Conservation (phyloP, 2,888 invertebrate species). For the Dryomyza anilis region DNA sequence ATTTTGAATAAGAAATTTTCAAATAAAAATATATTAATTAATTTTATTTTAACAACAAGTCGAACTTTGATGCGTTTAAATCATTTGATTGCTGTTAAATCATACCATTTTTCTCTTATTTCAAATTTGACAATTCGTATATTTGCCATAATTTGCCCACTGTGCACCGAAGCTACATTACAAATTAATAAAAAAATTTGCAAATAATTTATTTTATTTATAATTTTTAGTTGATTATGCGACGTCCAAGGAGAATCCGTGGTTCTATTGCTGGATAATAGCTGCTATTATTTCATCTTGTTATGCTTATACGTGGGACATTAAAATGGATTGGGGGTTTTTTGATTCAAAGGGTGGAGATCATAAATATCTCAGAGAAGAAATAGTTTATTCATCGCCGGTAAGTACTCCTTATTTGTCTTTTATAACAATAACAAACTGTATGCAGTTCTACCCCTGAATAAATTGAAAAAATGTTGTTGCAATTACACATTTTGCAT, state of each 20-base stretch:
- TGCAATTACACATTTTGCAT: too few species aligned
- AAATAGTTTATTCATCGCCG: slow-evolving; percentile 78
- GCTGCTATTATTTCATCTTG: slow-evolving; percentile 73
- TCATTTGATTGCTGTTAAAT: too few species aligned
- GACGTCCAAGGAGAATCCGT: slow-evolving; percentile 67
- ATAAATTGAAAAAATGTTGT: too few species aligned
- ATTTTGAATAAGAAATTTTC: too few species aligned
- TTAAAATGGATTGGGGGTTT: slow-evolving; percentile 89
- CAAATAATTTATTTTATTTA: background rate
- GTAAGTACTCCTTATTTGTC: slow-evolving; percentile 63
- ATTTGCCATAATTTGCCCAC: too few species aligned
- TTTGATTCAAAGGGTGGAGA: slow-evolving; percentile 78
- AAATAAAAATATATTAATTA: too few species aligned
- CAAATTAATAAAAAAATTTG: background rate
- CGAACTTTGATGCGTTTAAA: too few species aligned
- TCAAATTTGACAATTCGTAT: too few species aligned
- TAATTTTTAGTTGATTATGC: slow-evolving; percentile 46
- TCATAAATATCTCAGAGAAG: slow-evolving; percentile 76
- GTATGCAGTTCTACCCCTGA: too few species aligned
- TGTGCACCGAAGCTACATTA: background rate
- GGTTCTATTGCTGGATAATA: slow-evolving; percentile 73
- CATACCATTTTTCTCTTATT: too few species aligned
- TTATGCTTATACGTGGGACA: slow-evolving; percentile 85
- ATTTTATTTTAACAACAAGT: too few species aligned
- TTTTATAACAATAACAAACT: slow-evolving; percentile 18